Conservation (phyloP, 2,888 invertebrate genomes). For the Morpho helenor region DNA sequence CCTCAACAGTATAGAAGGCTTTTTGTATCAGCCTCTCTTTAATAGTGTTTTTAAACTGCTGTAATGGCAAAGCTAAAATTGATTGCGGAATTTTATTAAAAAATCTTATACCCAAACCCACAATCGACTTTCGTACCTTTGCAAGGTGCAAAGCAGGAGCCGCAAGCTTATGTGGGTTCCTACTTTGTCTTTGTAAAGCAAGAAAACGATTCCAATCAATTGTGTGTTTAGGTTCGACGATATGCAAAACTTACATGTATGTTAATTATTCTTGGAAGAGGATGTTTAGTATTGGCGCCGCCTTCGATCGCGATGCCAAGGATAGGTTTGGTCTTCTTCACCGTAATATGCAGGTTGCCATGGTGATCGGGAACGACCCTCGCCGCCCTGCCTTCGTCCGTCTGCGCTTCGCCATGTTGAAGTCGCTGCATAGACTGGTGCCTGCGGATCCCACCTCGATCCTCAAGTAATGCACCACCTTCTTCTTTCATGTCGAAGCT, state of each 20-base stretch:
- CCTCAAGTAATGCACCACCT: constrained; percentile 84
- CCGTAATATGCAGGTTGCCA: constrained; percentile 92
- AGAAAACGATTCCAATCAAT: too few relatives aligned
- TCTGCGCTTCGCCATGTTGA: constrained; percentile 77
- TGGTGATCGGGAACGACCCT: constrained; percentile 91
- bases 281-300: constrained; percentile 97
- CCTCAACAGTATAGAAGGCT: too few relatives aligned
- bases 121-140: too few relatives aligned
- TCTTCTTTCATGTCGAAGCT: constrained; percentile 95
- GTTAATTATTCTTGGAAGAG: constrained; percentile 96
- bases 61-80: too few relatives aligned
- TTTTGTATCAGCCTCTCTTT: too few relatives aligned
- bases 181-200: too few relatives aligned
- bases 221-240: not conserved
- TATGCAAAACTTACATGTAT: constrained; percentile 87
- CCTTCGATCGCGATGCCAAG: constrained; percentile 98
- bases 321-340: constrained; percentile 95
- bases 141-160: too few relatives aligned
- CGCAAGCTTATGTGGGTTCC: too few relatives aligned
- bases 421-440: constrained; percentile 89
- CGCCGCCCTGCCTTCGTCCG: constrained; percentile 75
- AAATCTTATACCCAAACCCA: too few relatives aligned
- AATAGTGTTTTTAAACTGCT: too few relatives aligned
- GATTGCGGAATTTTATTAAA: too few relatives aligned
- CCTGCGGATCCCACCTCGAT: constrained; percentile 82